Evolutionary conservation across 2,113 vertebrate genomes (phyloP).

Genomic region (Colossoma macropomum): DNA sequence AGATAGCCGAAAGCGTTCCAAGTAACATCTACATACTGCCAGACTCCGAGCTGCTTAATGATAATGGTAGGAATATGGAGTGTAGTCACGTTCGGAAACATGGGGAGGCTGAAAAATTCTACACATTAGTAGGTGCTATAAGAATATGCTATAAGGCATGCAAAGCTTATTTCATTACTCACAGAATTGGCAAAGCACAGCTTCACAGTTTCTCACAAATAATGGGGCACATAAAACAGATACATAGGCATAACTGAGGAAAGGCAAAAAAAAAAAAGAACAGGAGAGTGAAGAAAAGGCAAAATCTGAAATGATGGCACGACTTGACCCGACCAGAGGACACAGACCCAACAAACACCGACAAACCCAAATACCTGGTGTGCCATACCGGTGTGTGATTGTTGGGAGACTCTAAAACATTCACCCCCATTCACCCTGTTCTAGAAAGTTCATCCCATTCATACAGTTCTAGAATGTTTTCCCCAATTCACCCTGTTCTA

Average conservation of each 20-base stretch:
- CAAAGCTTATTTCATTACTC: constrained; percentile 20
- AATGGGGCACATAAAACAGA: constrained; percentile 9
- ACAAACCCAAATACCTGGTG: neutral
- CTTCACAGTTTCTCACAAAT: neutral
- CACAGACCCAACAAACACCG: neutral
- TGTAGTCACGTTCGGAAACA: neutral
- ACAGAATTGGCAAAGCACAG: constrained; percentile 3
- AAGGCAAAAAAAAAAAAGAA: neutral
- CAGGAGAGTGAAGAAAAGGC: neutral
- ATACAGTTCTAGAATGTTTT: neutral
- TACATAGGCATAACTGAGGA: neutral
- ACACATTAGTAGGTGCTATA: neutral
- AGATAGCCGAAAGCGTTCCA: neutral
- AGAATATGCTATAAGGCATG: constrained; percentile 25
- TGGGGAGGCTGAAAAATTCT: neutral
- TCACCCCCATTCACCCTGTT: neutral
- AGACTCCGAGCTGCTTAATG: constrained; percentile 13
- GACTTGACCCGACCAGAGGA: neutral
- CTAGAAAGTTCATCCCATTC: neutral
- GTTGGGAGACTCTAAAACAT: neutral
- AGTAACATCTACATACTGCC: neutral
- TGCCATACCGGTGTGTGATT: neutral
- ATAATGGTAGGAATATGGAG: constrained; percentile 13
- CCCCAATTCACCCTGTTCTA: neutral
- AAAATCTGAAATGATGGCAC: neutral